phyloP scores from a whole-genome alignment of 2,113 vertebrate genomes.

The Artemisiospiza belli region DNA sequence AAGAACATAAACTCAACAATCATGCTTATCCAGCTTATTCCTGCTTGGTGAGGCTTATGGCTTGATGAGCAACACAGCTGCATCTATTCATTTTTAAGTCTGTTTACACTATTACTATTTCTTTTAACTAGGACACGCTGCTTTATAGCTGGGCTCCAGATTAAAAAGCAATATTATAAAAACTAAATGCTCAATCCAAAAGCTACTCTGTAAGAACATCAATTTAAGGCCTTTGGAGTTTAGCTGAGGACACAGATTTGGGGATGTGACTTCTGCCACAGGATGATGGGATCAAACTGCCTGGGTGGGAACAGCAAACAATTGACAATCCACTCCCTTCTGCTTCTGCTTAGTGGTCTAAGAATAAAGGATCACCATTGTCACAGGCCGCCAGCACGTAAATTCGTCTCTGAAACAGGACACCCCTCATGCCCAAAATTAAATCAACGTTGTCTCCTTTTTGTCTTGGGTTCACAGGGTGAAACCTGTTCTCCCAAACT shows the following conservation, averaged over 20 bases:
- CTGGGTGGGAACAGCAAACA: conserved; percentile 10
- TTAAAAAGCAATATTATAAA: neutral
- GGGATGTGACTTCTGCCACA: neutral
- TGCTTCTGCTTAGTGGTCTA: conserved; percentile 9
- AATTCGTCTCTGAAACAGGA: conserved; percentile 20
- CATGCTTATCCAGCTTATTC: neutral
- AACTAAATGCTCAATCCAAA: neutral
- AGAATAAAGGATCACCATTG: conserved; percentile 28
- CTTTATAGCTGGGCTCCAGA: neutral
- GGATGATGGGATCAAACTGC: conserved; percentile 17
- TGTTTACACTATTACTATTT: neutral
- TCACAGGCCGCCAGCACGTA: neutral
- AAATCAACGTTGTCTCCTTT: conserved; percentile 27
- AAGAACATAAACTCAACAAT: neutral
- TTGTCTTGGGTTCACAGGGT: neutral
- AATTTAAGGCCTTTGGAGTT: neutral
- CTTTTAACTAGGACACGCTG: neutral
- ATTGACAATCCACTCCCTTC: conserved; percentile 16
- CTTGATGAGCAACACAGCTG: neutral
- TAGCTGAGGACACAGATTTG: neutral
- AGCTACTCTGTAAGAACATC: neutral
- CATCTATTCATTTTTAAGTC: neutral
- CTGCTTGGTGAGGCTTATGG: neutral
- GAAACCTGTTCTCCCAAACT: neutral
- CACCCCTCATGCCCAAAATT: conserved; percentile 14